Evolutionary conservation across 2,888 invertebrate genomes (phyloP).

Genomic region (Gisinianus flammeolus): DNA sequence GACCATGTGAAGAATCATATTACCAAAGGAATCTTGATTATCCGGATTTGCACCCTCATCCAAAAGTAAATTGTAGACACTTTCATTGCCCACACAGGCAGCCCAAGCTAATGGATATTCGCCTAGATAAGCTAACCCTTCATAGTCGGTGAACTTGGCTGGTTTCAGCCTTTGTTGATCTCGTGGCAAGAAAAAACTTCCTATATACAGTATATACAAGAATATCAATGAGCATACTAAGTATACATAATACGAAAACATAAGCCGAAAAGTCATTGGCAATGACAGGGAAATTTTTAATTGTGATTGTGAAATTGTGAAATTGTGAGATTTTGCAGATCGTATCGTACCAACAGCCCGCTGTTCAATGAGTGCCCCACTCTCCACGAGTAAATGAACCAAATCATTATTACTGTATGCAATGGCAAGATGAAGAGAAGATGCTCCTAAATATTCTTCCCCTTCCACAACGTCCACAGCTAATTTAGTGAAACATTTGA

Average conservation of each 20-base stretch:
- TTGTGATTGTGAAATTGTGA: too few species aligned
- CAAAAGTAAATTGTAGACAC: slow-evolving; percentile 92
- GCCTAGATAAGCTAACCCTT: slow-evolving; percentile 95
- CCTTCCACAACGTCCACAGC: slow-evolving; percentile 95
- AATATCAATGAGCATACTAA: not conserved
- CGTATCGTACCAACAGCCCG: slow-evolving; percentile 78
- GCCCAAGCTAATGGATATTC: slow-evolving; percentile 96
- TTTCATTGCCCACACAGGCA: slow-evolving; percentile 95
- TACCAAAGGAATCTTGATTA: slow-evolving; percentile 94
- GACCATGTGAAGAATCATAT: slow-evolving; percentile 99
- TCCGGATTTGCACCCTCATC: slow-evolving; percentile 95
- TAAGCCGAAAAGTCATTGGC: too few species aligned
- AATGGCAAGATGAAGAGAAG: slow-evolving; percentile 93
- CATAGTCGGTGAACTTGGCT: slow-evolving; percentile 86
- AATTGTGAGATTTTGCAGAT: not conserved
- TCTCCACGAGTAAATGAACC: slow-evolving; percentile 89
- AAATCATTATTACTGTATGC: slow-evolving; percentile 95
- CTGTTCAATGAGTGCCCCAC: slow-evolving; percentile 90
- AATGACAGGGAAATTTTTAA: not conserved
- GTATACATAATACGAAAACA: too few species aligned
- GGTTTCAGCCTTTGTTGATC: slow-evolving; percentile 87
- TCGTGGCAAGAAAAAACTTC: slow-evolving; percentile 91
- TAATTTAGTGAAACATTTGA: slow-evolving; percentile 89
- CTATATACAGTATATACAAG: slow-evolving; percentile 61
- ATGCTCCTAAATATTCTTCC: slow-evolving; percentile 94